phyloP scores from a whole-genome alignment of 2,888 invertebrate genomes.

The Drosophila phalerata region DNA sequence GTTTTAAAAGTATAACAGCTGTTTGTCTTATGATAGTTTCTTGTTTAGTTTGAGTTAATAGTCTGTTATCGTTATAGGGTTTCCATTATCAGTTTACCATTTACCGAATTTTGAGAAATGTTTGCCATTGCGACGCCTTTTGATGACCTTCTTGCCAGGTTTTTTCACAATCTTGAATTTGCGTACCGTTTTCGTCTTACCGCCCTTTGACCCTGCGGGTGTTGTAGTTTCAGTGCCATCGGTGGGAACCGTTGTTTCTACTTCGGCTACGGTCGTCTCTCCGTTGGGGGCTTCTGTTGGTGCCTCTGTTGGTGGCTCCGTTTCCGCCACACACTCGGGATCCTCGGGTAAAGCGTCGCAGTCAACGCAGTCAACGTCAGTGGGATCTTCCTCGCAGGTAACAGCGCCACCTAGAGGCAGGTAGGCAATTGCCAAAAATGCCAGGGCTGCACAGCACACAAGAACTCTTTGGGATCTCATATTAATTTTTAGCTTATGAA shows the following conservation, averaged over 20 bases:
- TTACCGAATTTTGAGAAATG: neutral
- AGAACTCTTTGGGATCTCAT: neutral
- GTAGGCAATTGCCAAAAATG: neutral
- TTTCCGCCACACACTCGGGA: constrained; percentile 2
- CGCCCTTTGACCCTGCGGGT: neutral
- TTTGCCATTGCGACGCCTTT: neutral
- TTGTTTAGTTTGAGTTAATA: neutral
- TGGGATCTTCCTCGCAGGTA: constrained; percentile 2
- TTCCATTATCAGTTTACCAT: neutral
- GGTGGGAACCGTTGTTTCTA: neutral
- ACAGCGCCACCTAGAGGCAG: constrained; percentile 13
- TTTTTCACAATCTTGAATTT: neutral
- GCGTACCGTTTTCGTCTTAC: neutral
- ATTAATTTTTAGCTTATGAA: neutral
- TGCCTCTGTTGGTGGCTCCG: neutral
- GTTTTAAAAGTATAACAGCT: neutral
- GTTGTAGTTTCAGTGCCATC: constrained; percentile 4
- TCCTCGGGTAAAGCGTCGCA: neutral
- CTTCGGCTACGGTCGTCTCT: neutral
- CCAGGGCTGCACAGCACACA: neutral
- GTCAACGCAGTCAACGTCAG: neutral
- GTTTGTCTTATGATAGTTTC: neutral
- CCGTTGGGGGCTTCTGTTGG: neutral
- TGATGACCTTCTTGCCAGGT: neutral
- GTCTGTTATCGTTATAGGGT: neutral